phyloP scores from a whole-genome alignment of 2,113 vertebrate species.

The Gymnorhina tibicen region DNA sequence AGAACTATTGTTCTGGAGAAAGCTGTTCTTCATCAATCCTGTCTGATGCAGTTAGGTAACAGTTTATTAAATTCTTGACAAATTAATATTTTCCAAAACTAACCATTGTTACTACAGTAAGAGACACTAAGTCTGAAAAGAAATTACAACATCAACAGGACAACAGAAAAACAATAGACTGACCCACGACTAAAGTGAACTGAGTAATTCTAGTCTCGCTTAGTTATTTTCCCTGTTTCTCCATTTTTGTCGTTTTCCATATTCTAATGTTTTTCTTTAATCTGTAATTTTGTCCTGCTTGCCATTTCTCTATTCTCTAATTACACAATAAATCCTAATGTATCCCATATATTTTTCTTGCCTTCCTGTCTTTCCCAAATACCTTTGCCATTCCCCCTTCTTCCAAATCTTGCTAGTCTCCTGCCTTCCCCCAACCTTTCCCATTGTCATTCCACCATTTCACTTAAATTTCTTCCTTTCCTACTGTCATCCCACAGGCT shows the following conservation, averaged over 20 bases:
- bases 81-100: neutral
- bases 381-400: neutral
- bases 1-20: neutral
- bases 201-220: neutral
- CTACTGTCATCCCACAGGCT: neutral
- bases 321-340: neutral
- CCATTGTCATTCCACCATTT: neutral
- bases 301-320: neutral
- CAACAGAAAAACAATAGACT: neutral
- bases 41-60: neutral
- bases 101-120: neutral
- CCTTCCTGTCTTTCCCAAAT: neutral
- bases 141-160: neutral
- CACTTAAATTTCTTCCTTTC: neutral
- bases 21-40: neutral
- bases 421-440: neutral
- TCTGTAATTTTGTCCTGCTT: neutral
- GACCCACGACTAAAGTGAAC: neutral
- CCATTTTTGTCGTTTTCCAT: neutral
- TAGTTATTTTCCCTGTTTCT: neutral
- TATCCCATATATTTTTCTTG: neutral
- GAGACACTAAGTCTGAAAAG: neutral
- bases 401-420: neutral
- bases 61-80: neutral
- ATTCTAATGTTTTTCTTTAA: neutral